Percentiles rank a stretch among this genome's conserved stretches.
Evolutionary conservation across 2,113 vertebrate genomes (phyloP).

Genomic region (Leucoraja erinaceus): DNA sequence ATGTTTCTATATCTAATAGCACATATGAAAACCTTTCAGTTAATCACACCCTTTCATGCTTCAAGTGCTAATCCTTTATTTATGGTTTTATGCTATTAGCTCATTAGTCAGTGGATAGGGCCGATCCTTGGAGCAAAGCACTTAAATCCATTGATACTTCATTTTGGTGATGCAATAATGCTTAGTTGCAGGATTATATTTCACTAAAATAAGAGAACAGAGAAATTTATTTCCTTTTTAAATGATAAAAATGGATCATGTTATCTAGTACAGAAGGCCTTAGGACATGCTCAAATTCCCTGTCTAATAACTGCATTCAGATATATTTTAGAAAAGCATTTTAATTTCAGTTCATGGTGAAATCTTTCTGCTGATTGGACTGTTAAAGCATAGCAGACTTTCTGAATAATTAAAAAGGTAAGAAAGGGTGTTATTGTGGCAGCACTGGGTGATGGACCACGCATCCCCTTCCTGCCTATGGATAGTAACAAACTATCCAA

Average conservation of each 20-base stretch:
- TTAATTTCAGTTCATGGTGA: slow-evolving; percentile 21
- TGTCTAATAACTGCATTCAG: background rate
- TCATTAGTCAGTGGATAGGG: background rate
- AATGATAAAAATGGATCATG: background rate
- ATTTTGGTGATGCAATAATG: background rate
- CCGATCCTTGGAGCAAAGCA: background rate
- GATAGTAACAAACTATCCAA: no score
- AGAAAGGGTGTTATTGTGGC: background rate
- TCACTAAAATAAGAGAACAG: background rate
- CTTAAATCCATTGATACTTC: background rate
- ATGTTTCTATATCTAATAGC: slow-evolving; percentile 1
- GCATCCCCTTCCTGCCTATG: no score
- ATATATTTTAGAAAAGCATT: slow-evolving; percentile 21
- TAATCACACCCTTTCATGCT: slow-evolving; percentile 20
- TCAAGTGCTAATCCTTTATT: slow-evolving; percentile 19
- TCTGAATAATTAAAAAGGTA: background rate
- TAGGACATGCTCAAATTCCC: background rate
- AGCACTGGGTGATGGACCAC: no score
- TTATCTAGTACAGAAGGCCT: background rate
- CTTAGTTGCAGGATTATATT: background rate
- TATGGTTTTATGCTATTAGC: background rate
- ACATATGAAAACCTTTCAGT: background rate
- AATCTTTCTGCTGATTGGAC: slow-evolving; percentile 8
- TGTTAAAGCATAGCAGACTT: background rate
- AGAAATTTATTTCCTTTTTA: background rate